These are phyloP conservation scores for Podilymbus podiceps DNA, from an alignment of 2,113 vertebrate genomes.

Conservation along the genomic window DNA sequence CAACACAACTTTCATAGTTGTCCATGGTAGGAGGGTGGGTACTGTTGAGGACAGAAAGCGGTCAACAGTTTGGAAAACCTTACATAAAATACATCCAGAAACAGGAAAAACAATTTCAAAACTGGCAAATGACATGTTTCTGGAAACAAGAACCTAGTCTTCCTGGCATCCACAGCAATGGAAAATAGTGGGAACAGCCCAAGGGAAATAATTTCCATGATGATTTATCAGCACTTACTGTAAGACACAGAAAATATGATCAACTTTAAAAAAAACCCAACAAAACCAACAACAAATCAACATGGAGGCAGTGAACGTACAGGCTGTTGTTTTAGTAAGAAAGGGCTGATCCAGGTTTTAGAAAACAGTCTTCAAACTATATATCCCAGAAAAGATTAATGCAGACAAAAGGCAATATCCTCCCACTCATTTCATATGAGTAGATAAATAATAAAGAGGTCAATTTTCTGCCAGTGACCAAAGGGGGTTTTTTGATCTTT, in stretches of 20 bases:
- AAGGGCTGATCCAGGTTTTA: background rate
- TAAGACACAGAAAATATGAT: background rate
- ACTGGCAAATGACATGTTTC: background rate
- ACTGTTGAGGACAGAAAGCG: background rate
- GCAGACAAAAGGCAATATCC: background rate
- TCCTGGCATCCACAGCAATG: background rate
- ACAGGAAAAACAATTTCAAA: background rate
- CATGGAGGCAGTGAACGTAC: background rate
- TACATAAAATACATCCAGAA: background rate
- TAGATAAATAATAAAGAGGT: background rate
- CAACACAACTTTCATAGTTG: background rate
- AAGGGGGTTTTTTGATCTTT: background rate
- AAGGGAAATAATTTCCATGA: background rate
- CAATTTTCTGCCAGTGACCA: background rate
- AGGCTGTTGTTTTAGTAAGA: background rate
- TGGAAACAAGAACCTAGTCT: background rate
- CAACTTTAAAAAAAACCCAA: background rate
- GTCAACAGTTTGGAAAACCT: background rate
- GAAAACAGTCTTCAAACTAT: background rate
- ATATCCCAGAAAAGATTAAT: background rate
- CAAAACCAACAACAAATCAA: background rate
- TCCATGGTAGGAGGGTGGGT: background rate
- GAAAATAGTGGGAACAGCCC: background rate
- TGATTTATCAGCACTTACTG: background rate
- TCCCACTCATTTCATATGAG: background rate